Conservation (phyloP, 1,140 invertebrate species). For the Episyrphus balteatus region DNA sequence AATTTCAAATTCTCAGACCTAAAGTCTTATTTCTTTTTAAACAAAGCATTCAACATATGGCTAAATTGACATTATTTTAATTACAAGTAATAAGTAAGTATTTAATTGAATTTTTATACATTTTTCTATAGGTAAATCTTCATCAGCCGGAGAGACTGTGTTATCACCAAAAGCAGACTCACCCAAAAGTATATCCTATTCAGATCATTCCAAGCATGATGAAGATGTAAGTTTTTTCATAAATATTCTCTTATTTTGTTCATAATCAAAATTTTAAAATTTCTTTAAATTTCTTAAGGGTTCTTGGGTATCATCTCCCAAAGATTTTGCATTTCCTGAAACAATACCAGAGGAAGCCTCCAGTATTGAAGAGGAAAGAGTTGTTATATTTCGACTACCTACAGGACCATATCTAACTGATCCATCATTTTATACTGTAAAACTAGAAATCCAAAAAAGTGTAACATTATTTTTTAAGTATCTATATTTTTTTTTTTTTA, state of each 20-base stretch:
- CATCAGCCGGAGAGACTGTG: conserved; percentile 21
- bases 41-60: too few relatives aligned
- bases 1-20: too few relatives aligned
- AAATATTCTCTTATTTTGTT: too few relatives aligned
- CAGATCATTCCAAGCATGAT: conserved; percentile 40
- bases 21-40: too few relatives aligned
- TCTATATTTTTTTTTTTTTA: background rate
- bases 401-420: conserved; percentile 31
- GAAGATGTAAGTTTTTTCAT: conserved; percentile 41
- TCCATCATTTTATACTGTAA: conserved; percentile 53
- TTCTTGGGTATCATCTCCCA: conserved; percentile 68
- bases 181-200: conserved; percentile 29
- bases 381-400: conserved; percentile 47
- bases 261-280: too few relatives aligned
- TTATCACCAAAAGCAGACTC: conserved; percentile 31
- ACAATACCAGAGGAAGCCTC: conserved; percentile 87
- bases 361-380: conserved; percentile 81
- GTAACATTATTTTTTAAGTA: conserved; percentile 2
- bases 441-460: conserved; percentile 8
- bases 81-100: too few relatives aligned
- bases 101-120: background rate
- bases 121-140: conserved; percentile 18
- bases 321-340: conserved; percentile 78
- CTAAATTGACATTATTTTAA: too few relatives aligned
- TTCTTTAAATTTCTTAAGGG: too few relatives aligned